phyloP scores from a whole-genome alignment of 2,113 vertebrate species.

The Talpa occidentalis region DNA sequence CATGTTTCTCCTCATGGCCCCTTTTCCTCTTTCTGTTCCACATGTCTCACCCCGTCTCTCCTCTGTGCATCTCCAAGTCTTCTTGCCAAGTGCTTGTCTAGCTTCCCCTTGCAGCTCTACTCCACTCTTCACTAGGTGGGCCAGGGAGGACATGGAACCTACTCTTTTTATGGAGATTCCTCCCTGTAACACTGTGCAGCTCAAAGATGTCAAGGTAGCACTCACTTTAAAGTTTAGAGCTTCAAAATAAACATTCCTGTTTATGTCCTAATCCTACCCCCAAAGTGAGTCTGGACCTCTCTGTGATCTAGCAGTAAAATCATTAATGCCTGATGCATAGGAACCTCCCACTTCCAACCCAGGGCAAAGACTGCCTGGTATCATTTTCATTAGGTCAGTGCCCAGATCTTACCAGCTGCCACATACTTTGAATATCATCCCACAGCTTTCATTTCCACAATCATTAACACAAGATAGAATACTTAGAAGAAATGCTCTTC shows the following conservation, averaged over 20 bases:
- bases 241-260: neutral
- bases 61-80: too few species aligned
- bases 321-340: neutral
- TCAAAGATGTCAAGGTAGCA: neutral
- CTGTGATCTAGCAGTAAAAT: neutral
- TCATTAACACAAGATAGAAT: neutral
- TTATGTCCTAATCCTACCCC: neutral
- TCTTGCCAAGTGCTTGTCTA: too few species aligned
- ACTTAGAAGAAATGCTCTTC: neutral
- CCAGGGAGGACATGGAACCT: too few species aligned
- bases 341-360: neutral
- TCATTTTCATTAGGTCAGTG: neutral
- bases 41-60: too few species aligned
- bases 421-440: neutral
- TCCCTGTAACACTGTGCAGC: neutral
- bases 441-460: too few species aligned
- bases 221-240: neutral
- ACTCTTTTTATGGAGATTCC: too few species aligned
- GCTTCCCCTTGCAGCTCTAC: too few species aligned
- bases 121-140: too few species aligned
- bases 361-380: neutral
- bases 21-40: too few species aligned
- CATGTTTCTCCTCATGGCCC: too few species aligned
- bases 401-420: neutral
- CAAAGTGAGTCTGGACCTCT: neutral